phyloP scores from a whole-genome alignment of 1,140 invertebrate species.

The Gonioctena quinquepunctata region DNA sequence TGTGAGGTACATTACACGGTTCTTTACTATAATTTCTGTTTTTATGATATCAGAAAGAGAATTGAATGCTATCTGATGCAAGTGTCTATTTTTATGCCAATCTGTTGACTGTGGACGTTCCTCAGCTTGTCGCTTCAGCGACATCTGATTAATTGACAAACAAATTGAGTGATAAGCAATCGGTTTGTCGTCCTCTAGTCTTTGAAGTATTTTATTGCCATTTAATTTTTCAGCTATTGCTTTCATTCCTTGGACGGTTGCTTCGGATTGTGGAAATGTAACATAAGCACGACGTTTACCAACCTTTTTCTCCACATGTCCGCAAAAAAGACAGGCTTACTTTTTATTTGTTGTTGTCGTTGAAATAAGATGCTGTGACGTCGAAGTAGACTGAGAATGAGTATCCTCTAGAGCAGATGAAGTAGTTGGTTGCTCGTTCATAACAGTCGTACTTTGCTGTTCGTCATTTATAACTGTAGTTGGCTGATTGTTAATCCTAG shows the following conservation, averaged over 20 bases:
- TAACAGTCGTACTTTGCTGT: background rate
- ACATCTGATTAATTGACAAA: background rate
- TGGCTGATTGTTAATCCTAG: background rate
- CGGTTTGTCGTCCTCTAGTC: background rate
- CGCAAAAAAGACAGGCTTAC: constrained; percentile 22
- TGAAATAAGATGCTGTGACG: background rate
- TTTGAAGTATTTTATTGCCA: background rate
- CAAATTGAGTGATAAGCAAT: background rate
- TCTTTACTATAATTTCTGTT: background rate
- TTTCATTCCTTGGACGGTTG: background rate
- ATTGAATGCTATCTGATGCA: background rate
- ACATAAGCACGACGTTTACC: constrained; percentile 16
- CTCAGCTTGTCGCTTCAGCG: background rate
- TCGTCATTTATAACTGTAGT: background rate
- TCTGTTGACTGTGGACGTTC: background rate
- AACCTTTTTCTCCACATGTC: constrained; percentile 16
- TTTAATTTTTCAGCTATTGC: background rate
- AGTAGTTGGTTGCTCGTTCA: background rate
- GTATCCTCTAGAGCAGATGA: background rate
- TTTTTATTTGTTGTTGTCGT: background rate
- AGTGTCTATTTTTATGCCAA: background rate
- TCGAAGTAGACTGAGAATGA: background rate
- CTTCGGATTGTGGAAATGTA: constrained; percentile 17
- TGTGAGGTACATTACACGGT: constrained; percentile 16
- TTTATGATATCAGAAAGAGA: background rate